Evolutionary conservation across 2,113 vertebrate species (phyloP).

Genomic region (Dicaeum eximium): DNA sequence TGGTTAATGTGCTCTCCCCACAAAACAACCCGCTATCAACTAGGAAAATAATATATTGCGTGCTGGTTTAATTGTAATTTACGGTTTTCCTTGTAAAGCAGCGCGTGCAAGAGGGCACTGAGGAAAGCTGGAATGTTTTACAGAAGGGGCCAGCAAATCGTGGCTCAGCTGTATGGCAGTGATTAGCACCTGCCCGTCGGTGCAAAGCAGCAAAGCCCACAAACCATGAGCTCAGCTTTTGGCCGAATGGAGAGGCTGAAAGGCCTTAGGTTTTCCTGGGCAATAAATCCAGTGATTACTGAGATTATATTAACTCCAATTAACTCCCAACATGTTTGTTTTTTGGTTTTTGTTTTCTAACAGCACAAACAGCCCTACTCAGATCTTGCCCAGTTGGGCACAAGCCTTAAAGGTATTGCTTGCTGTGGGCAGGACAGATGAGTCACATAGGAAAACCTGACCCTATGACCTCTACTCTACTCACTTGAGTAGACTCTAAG

Average conservation of each 20-base stretch:
- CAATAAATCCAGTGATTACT: conserved; percentile 19
- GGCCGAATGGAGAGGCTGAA: neutral
- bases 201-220: conserved; percentile 3
- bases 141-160: neutral
- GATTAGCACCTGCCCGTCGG: conserved; percentile 18
- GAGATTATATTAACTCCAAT: conserved; percentile 22
- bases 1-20: neutral
- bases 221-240: conserved; percentile 42
- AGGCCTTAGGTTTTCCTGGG: neutral
- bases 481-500: neutral
- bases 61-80: conserved; percentile 40
- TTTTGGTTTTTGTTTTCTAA: neutral
- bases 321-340: neutral
- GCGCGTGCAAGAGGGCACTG: neutral
- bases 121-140: neutral
- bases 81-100: conserved; percentile 23
- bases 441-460: neutral
- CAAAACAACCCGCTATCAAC: conserved; percentile 12
- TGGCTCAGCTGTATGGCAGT: neutral
- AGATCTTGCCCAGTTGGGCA: neutral
- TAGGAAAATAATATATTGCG: neutral
- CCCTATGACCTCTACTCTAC: neutral
- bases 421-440: neutral
- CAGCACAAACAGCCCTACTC: neutral
- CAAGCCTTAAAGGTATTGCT: neutral